These are phyloP conservation scores for Garrulus glandarius DNA, from an alignment of 2,797 vertebrate genomes.

Conservation along the genomic window DNA sequence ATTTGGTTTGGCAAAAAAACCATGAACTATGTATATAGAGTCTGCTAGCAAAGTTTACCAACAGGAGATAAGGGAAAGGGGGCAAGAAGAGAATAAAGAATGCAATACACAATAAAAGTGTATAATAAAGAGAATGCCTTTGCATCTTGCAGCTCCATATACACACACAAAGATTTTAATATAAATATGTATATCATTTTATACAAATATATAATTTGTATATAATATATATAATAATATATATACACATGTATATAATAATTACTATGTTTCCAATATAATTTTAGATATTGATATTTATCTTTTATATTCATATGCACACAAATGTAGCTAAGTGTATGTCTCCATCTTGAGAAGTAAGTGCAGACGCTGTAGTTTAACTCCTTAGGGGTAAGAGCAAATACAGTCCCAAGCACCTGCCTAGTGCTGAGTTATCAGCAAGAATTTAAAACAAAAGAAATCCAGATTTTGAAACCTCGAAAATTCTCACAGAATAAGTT, in stretches of 20 bases:
- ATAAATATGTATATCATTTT: background rate
- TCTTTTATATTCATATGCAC: background rate
- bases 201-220: too few species aligned
- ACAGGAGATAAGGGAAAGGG: background rate
- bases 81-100: background rate
- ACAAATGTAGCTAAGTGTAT: background rate
- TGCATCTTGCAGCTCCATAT: background rate
- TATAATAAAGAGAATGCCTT: background rate
- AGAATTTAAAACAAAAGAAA: background rate
- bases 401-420: accelerated
- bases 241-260: too few species aligned
- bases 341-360: background rate
- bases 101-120: background rate
- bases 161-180: background rate
- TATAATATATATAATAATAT: too few species aligned
- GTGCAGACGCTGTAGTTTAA: background rate
- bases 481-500: background rate
- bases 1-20: background rate
- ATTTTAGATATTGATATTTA: background rate
- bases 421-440: accelerated
- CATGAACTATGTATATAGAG: accelerated
- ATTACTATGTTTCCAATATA: background rate
- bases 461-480: background rate
- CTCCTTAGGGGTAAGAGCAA: background rate
- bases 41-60: background rate